These are phyloP conservation scores for Choristoneura fumiferana DNA, from an alignment of 1,140 invertebrate species.

Conservation along the genomic window DNA sequence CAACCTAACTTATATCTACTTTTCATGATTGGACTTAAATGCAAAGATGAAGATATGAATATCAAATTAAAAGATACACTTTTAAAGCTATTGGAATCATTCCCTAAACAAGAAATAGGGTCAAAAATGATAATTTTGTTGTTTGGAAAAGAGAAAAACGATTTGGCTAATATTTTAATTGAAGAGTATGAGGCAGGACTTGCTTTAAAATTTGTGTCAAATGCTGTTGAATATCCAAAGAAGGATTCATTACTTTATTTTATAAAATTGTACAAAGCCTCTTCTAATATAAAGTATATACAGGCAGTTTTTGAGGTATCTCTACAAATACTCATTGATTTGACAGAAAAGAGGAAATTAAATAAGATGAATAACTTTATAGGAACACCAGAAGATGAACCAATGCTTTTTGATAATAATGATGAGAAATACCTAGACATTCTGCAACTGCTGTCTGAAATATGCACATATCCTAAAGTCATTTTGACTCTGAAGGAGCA, in stretches of 20 bases:
- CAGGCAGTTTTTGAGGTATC: conserved; percentile 44
- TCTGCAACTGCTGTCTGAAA: conserved; percentile 56
- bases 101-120: conserved; percentile 37
- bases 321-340: conserved; percentile 44
- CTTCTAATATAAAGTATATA: conserved; percentile 33
- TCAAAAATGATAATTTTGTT: conserved; percentile 41
- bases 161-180: conserved; percentile 28
- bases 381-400: conserved; percentile 55
- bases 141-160: conserved; percentile 35
- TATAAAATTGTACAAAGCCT: conserved; percentile 43
- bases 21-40: conserved; percentile 50
- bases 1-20: conserved; percentile 55
- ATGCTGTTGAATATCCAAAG: conserved; percentile 30
- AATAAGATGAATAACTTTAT: conserved; percentile 46
- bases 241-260: conserved; percentile 44
- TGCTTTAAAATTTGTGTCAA: conserved; percentile 44
- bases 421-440: conserved; percentile 56
- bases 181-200: conserved; percentile 62
- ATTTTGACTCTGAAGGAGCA: conserved; percentile 56
- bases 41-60: conserved; percentile 48
- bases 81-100: conserved; percentile 52
- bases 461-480: conserved; percentile 54
- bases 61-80: conserved; percentile 59
- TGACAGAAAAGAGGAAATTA: conserved; percentile 35
- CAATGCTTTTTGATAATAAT: conserved; percentile 49